A percentile compares a stretch with the other conserved stretches of the same genome.
These are phyloP conservation scores for Myzus persicae DNA, from an alignment of 1,140 invertebrate genomes.

Conservation along the genomic window DNA sequence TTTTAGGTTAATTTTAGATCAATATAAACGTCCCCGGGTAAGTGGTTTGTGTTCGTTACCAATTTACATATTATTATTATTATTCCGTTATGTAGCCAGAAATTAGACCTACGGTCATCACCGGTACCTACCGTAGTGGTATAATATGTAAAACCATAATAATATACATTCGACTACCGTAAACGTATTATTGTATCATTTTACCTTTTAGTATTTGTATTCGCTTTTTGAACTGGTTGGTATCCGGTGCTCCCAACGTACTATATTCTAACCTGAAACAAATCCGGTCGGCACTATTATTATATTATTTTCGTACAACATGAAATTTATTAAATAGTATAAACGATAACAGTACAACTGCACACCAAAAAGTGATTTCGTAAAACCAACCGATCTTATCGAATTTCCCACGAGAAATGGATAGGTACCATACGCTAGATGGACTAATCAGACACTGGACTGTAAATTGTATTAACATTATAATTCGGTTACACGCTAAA, in stretches of 20 bases:
- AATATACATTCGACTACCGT: too few relatives aligned
- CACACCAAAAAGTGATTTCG: background rate
- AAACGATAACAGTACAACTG: background rate
- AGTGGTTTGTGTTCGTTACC: background rate
- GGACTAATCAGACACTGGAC: background rate
- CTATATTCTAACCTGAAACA: conserved; percentile 55
- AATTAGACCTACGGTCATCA: background rate
- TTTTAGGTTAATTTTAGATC: background rate
- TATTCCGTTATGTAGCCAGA: background rate
- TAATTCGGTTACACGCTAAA: background rate
- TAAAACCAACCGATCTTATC: background rate
- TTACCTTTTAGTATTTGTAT: conserved; percentile 51
- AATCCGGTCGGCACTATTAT: background rate
- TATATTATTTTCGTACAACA: background rate
- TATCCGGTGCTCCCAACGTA: background rate
- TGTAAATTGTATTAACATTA: background rate
- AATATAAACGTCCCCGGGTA: background rate
- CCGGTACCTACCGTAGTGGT: too few relatives aligned
- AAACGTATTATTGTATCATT: background rate
- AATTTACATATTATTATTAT: background rate
- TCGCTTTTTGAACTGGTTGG: conserved; percentile 13
- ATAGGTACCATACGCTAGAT: background rate
- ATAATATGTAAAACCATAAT: background rate
- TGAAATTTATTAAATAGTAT: background rate
- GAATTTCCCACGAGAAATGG: background rate